Base-by-base conservation (phyloP, 2,888 invertebrate species). In the Lasioglossum vierecki region DNA sequence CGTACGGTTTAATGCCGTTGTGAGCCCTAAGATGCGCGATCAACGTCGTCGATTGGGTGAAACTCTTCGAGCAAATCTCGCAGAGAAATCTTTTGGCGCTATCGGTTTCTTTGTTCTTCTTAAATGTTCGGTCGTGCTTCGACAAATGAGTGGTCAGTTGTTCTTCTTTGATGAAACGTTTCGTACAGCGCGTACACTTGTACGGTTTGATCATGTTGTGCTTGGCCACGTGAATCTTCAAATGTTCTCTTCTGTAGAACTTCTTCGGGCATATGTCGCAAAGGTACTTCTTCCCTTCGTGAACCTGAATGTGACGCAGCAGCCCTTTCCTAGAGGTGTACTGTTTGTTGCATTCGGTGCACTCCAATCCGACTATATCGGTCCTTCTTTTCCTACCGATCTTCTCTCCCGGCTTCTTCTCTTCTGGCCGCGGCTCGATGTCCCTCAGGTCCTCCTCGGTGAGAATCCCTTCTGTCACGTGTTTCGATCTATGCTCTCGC, bases 211-310 rank as follows among this genome's bases (percentile, higher is more conserved):
- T 90, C 94, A 95, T 95, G 71, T 95, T 95, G 82, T 95, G 95
- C 74, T 95, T 95, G 0, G 95, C 95, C 0, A 95, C 94, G 79
- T 95, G 95, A 66, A 95, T 94, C 79, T 95, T 95, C 6, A 95
- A 83, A 71, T 95, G 95, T 74, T 95, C 95, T 0, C 94, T 91
- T 22, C 95, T 90, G 80, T 95, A 95, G 80, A 95, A 95, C 80
- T 95, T 95, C 85, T 95, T 95, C 4, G 95, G 95, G 53, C 95
- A 95, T 44, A 95, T 95, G 73, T 95, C 95, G 73, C 95, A 95
- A 0, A 95, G 89, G 49, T 95, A 95, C 75, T 95, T 95, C 66
- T 95, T 95, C 1, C 95, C 95, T 78, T 95, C 95, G 87, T 95
- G 95, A 4, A 95, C 94, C 79, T 94, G 94, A 76, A 95, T 94